Evolutionary conservation across 2,113 vertebrate species (phyloP).

Genomic region (Chlorodrepanis virens): DNA sequence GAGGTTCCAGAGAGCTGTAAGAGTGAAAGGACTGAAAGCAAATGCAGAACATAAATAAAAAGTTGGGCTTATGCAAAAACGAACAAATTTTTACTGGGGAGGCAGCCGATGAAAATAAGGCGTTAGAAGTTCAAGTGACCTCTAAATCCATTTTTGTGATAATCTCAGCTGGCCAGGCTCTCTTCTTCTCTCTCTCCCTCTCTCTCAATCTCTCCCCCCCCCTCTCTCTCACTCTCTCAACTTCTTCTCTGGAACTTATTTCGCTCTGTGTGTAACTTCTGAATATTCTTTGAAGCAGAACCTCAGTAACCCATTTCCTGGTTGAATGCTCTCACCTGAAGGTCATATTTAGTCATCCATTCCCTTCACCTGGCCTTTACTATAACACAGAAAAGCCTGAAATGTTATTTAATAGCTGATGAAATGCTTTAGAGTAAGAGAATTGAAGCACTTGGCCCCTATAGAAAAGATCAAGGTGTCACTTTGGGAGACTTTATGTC

Average conservation of each 20-base stretch:
- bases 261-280: neutral
- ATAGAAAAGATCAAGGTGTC: neutral
- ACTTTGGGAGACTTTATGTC: neutral
- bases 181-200: too few species aligned
- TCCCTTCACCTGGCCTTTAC: neutral
- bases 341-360: neutral
- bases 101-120: neutral
- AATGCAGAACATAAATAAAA: constrained; percentile 12
- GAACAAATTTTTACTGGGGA: neutral
- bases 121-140: neutral
- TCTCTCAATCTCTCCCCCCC: neutral
- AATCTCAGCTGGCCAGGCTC: neutral
- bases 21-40: neutral
- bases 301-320: constrained; percentile 35
- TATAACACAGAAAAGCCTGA: neutral
- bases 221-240: neutral
- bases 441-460: neutral
- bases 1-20: neutral
- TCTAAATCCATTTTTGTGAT: neutral
- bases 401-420: neutral
- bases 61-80: neutral
- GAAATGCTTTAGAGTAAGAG: neutral
- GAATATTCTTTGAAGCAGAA: constrained; percentile 47
- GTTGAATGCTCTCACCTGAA: constrained; percentile 35
- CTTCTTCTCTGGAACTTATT: neutral